Conservation (phyloP, 1,140 invertebrate genomes). For the Leptinotarsa defecta region DNA sequence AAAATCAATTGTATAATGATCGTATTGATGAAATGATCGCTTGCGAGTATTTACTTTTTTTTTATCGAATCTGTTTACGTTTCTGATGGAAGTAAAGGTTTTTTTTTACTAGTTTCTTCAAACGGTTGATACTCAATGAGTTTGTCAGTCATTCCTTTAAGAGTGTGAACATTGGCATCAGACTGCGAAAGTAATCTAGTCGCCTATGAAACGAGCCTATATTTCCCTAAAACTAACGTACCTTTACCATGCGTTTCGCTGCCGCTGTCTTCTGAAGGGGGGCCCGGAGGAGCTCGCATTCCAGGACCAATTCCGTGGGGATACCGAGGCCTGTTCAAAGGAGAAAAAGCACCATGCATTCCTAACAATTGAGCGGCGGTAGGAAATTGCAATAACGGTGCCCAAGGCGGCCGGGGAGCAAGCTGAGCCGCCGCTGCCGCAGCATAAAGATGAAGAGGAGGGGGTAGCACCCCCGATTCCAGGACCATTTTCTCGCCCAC, state of each 20-base stretch:
- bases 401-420: constrained; percentile 54
- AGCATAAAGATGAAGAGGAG: constrained; percentile 54
- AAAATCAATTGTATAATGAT: too few relatives aligned
- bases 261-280: constrained; percentile 54
- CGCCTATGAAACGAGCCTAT: not conserved
- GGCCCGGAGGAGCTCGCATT: constrained; percentile 51
- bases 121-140: too few relatives aligned
- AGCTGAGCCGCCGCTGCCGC: constrained; percentile 51
- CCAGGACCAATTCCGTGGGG: constrained; percentile 47
- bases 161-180: too few relatives aligned
- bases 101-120: too few relatives aligned
- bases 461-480: constrained; percentile 54
- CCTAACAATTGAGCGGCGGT: constrained; percentile 51
- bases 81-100: too few relatives aligned
- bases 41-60: too few relatives aligned
- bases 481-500: constrained; percentile 50
- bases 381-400: constrained; percentile 54
- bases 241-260: constrained; percentile 56
- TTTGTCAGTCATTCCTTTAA: too few relatives aligned
- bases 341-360: constrained; percentile 53
- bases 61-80: too few relatives aligned
- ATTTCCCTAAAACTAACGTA: constrained; percentile 34
- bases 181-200: too few relatives aligned
- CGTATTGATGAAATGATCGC: too few relatives aligned
- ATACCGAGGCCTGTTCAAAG: constrained; percentile 51